A percentile compares a stretch with the other conserved stretches of the same genome.
phyloP scores from a whole-genome alignment of 1,140 invertebrate species.

The Halyomorpha halys region DNA sequence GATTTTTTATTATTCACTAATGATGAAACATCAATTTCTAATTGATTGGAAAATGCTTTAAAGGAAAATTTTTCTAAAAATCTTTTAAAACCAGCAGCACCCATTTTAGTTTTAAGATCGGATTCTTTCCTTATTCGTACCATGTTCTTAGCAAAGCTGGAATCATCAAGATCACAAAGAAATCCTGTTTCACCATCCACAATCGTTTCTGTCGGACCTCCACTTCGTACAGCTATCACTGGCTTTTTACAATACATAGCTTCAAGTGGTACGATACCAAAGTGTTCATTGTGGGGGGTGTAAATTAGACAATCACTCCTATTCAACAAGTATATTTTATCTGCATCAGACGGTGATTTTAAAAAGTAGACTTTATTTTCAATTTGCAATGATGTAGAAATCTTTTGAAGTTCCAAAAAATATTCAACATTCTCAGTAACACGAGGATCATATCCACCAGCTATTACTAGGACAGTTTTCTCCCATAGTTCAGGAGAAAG shows the following conservation, averaged over 20 bases:
- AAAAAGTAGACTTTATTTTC: conserved; percentile 69
- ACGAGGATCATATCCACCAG: conserved; percentile 90
- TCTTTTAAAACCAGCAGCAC: conserved; percentile 54
- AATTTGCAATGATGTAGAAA: conserved; percentile 55
- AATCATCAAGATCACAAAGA: conserved; percentile 56
- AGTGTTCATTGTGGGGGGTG: conserved; percentile 95
- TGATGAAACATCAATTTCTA: conserved; percentile 38
- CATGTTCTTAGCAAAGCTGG: conserved; percentile 73
- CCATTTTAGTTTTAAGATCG: conserved; percentile 48
- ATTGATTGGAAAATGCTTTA: conserved; percentile 55
- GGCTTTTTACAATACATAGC: conserved; percentile 91
- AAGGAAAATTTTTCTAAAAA: conserved; percentile 72
- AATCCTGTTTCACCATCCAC: conserved; percentile 81
- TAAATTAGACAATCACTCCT: conserved; percentile 75
- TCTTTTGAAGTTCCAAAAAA: conserved; percentile 61
- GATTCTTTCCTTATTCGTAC: conserved; percentile 37
- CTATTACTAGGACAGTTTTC: conserved; percentile 76
- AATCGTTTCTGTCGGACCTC: conserved; percentile 91
- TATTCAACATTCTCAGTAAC: conserved; percentile 84
- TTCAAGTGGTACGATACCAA: conserved; percentile 98
- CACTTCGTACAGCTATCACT: conserved; percentile 89
- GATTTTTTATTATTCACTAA: too few relatives aligned
- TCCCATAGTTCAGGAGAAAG: conserved; percentile 46
- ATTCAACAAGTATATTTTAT: conserved; percentile 70
- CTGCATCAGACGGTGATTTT: conserved; percentile 71